Evolutionary conservation across 2,113 vertebrate species (phyloP).

Genomic region (Pongo pygmaeus): DNA sequence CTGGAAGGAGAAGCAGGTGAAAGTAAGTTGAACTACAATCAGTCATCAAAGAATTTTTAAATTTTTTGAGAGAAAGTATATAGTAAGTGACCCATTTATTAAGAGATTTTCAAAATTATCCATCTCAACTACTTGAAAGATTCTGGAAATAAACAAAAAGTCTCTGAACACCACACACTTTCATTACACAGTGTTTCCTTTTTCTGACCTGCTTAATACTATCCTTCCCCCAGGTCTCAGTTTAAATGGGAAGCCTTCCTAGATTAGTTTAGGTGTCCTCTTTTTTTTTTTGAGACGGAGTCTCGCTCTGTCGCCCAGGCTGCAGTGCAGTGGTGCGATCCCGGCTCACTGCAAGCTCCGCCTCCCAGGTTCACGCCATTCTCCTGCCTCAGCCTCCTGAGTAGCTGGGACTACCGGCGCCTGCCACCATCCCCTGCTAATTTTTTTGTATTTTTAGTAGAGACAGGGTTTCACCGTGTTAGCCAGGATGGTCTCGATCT

Average conservation of each 20-base stretch:
- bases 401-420: too few relatives aligned
- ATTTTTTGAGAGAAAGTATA: background rate
- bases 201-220: background rate
- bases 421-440: too few relatives aligned
- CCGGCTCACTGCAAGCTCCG: too few relatives aligned
- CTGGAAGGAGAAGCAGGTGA: background rate
- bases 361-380: too few relatives aligned
- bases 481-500: too few relatives aligned
- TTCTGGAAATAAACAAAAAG: slow-evolving; percentile 15
- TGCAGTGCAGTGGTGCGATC: too few relatives aligned
- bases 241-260: background rate
- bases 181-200: background rate
- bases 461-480: too few relatives aligned
- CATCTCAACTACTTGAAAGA: background rate
- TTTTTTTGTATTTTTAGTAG: too few relatives aligned
- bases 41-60: background rate
- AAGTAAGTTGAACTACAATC: background rate
- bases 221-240: background rate
- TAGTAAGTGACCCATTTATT: background rate
- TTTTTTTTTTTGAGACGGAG: background rate
- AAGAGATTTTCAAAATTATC: background rate
- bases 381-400: too few relatives aligned
- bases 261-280: background rate
- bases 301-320: too few relatives aligned
- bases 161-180: background rate